These are phyloP conservation scores for Pemphredon lugubris DNA, from an alignment of 2,888 invertebrate species.

Conservation along the genomic window DNA sequence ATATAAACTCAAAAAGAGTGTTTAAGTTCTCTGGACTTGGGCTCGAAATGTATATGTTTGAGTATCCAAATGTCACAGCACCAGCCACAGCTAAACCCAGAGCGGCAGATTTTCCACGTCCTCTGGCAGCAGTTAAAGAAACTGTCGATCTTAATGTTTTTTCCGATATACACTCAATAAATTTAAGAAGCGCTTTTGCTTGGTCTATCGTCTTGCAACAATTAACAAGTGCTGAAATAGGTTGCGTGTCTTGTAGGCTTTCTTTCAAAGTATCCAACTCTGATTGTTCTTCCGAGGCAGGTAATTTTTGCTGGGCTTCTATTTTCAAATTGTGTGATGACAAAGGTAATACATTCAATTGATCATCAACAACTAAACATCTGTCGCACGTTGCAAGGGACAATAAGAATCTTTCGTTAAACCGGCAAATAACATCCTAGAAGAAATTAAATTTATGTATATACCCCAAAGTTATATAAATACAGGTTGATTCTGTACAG, in stretches of 20 bases:
- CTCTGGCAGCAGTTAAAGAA: slow-evolving; percentile 97
- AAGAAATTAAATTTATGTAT: no score
- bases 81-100: slow-evolving; percentile 95
- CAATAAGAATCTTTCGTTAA: slow-evolving; percentile 97
- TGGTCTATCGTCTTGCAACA: slow-evolving; percentile 97
- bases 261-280: slow-evolving; percentile 90
- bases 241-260: slow-evolving; percentile 94
- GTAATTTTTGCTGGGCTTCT: slow-evolving; percentile 85
- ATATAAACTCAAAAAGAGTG: slow-evolving; percentile 97
- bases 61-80: slow-evolving; percentile 91
- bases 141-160: slow-evolving; percentile 94
- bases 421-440: slow-evolving; percentile 92
- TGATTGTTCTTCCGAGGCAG: slow-evolving; percentile 82
- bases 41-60: slow-evolving; percentile 98
- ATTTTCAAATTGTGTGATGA: slow-evolving; percentile 94
- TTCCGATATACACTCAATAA: slow-evolving; percentile 97
- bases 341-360: slow-evolving; percentile 94
- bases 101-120: slow-evolving; percentile 98
- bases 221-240: slow-evolving; percentile 93
- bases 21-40: slow-evolving; percentile 99
- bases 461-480: no score
- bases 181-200: slow-evolving; percentile 94
- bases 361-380: slow-evolving; percentile 97
- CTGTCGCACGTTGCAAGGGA: slow-evolving; percentile 93
- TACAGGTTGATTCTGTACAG: no score